These are phyloP conservation scores for Matsumyia berberina DNA, from an alignment of 2,888 invertebrate species.

Conservation along the genomic window DNA sequence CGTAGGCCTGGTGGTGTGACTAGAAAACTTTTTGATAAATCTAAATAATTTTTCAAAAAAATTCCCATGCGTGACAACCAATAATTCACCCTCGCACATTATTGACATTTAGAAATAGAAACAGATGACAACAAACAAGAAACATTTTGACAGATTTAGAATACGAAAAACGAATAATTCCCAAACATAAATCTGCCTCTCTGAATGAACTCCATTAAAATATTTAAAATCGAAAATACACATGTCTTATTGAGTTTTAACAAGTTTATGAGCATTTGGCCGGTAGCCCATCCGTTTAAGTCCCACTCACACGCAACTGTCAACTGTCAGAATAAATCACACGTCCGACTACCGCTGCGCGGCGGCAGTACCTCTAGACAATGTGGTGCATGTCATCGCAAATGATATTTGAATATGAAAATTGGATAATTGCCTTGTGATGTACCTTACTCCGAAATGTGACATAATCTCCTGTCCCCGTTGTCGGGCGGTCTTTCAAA, in stretches of 20 bases:
- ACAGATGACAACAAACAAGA: too few species aligned
- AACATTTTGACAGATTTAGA: too few species aligned
- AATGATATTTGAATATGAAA: slow-evolving; percentile 73
- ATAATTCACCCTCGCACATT: slow-evolving; percentile 13
- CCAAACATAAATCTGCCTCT: slow-evolving; percentile 32
- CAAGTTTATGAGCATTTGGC: slow-evolving; percentile 58
- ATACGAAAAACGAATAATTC: slow-evolving; percentile 1
- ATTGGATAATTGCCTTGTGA: slow-evolving; percentile 70
- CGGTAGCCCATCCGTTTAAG: slow-evolving; percentile 41
- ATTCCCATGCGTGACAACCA: slow-evolving; percentile 30
- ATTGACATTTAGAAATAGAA: slow-evolving; percentile 6
- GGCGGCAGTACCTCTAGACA: slow-evolving; percentile 37
- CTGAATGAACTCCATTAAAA: slow-evolving; percentile 3
- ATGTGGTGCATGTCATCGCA: slow-evolving; percentile 59
- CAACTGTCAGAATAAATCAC: slow-evolving; percentile 71
- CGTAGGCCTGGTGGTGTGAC: not conserved
- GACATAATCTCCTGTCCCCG: slow-evolving; percentile 52
- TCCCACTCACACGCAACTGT: slow-evolving; percentile 63
- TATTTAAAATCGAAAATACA: slow-evolving; percentile 31
- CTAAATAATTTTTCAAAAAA: slow-evolving; percentile 21
- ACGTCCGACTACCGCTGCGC: slow-evolving; percentile 32
- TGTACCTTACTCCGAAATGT: slow-evolving; percentile 49
- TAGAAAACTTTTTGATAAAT: slow-evolving; percentile 16
- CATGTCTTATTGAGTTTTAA: slow-evolving; percentile 45
- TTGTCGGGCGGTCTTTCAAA: slow-evolving; percentile 27